A percentile compares a stretch with the other conserved stretches of the same genome.
phyloP scores from a whole-genome alignment of 2,113 vertebrate genomes.

The Barnardius zonarius region DNA sequence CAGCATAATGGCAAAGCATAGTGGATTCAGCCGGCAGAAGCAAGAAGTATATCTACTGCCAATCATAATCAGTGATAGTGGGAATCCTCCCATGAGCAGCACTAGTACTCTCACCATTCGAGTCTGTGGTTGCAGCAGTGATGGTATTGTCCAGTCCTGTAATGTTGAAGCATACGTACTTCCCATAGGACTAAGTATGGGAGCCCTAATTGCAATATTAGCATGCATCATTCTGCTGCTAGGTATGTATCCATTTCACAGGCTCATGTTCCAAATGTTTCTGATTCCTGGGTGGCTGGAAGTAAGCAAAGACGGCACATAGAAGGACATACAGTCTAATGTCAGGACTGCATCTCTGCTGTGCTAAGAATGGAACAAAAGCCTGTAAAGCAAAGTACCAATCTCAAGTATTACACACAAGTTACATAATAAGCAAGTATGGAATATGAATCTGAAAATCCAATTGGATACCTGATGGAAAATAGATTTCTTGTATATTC shows the following conservation, averaged over 20 bases:
- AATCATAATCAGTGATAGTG: conserved; percentile 94
- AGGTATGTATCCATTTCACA: conserved; percentile 76
- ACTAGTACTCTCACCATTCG: conserved; percentile 96
- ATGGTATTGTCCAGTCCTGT: conserved; percentile 92
- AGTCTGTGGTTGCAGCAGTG: conserved; percentile 94
- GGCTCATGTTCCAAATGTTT: neutral
- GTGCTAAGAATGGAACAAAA: neutral
- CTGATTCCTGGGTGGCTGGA: neutral
- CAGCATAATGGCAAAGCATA: conserved; percentile 91
- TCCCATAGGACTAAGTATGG: conserved; percentile 98
- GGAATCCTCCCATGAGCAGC: conserved; percentile 94
- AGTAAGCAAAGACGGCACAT: neutral
- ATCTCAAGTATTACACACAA: neutral
- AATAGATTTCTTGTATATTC: neutral
- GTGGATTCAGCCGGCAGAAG: conserved; percentile 93
- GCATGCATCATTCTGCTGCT: conserved; percentile 95
- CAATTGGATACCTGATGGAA: neutral
- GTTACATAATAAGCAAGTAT: neutral
- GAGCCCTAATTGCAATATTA: conserved; percentile 95
- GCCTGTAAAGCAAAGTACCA: neutral
- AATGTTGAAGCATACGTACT: conserved; percentile 95
- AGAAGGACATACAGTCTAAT: neutral
- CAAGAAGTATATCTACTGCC: conserved; percentile 96
- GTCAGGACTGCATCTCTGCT: neutral
- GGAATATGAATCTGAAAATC: neutral